Evolutionary conservation across 2,888 invertebrate species (phyloP), one percentile per base, ranked within the genome.

Genomic region (Sphecodes monilicornis): DNA sequence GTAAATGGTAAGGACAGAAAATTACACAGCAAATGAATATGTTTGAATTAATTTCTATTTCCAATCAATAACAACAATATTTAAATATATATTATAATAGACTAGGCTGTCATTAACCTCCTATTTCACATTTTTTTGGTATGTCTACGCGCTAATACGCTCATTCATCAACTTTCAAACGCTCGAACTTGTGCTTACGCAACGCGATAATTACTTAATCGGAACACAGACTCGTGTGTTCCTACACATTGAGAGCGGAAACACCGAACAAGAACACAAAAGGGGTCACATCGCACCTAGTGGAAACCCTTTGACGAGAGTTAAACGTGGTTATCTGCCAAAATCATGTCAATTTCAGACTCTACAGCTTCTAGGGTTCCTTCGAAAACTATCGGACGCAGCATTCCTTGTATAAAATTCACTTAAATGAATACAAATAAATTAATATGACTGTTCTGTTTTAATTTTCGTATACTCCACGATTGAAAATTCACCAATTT

Each of bases 51-150:
- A 74, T 89, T 77, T 89, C 84, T 90, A 87, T 90, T 91, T 87
- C 85, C 86, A 90, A 84, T 88, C 50, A 85, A 86, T 91, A 91
- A 92, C 91, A 92, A 93, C 88, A 91, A 91, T 91, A 91, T 86
- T 92, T 91, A 90, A 92, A 91, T 85, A 87, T 90, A 89, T 82
- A 87, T 86, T 92, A 91, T 89, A 90, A 84, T 90, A 91, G 93
- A 93, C 93, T 93, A 93, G 93, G 90, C 84, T 89, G 87, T 90
- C 83, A 86, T 86, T 86, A 86, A 85, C 76, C 72, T 74, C 60
- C 70, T 72, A 64, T 80, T 72, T 72, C 76, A 79, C 73, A 66
- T 72, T 60, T 76, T 90, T 92, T 92, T 91, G 92, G 90, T 89
- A 91, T 88, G 85, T 82, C 78, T 83, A 79, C 82, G 74, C 72